Conservation (phyloP, 2,113 vertebrate species). For the Emydocephalus ijimae region DNA sequence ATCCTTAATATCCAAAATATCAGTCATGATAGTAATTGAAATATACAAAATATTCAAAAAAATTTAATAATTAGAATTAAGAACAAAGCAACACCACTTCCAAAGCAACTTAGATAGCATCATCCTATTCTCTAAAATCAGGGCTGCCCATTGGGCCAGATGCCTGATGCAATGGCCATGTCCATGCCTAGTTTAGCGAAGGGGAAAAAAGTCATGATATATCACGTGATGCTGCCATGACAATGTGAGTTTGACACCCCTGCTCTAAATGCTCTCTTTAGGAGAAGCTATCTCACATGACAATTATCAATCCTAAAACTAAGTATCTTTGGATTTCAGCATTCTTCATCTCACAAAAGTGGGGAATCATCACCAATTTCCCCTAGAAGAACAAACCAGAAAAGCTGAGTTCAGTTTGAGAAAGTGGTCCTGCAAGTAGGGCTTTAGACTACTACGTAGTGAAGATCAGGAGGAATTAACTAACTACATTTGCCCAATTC, state of each 20-base stretch:
- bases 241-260: too few relatives aligned
- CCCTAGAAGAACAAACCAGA: not conserved
- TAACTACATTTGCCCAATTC: not conserved
- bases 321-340: not conserved
- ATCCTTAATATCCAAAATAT: not conserved
- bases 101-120: not conserved
- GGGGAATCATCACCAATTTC: not conserved
- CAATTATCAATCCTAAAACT: not conserved
- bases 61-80: not conserved
- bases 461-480: not conserved
- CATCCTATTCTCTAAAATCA: not conserved
- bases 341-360: not conserved
- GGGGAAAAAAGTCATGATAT: too few relatives aligned
- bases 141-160: too few relatives aligned
- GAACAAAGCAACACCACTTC: not conserved
- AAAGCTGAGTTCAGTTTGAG: not conserved
- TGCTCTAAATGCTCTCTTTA: not conserved
- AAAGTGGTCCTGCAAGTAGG: not conserved
- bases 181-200: too few relatives aligned
- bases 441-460: not conserved
- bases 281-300: not conserved
- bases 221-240: too few relatives aligned
- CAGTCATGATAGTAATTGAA: not conserved
- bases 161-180: too few relatives aligned
- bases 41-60: not conserved